Evolutionary conservation across 2,797 vertebrate species (phyloP).

Genomic region (Lithobates sylvaticus): DNA sequence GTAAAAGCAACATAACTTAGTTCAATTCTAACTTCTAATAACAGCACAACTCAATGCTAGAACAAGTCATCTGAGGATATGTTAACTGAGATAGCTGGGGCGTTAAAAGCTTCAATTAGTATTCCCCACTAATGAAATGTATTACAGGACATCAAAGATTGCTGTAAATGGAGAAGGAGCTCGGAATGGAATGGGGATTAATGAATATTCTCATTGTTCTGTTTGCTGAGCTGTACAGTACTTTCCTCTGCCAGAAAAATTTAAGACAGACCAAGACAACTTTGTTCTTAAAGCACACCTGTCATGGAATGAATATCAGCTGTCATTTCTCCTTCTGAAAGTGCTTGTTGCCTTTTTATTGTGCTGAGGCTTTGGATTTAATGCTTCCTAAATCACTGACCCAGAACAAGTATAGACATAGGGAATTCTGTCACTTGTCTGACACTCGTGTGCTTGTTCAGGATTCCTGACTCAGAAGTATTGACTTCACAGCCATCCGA

Average conservation of each 20-base stretch:
- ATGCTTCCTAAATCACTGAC: no score
- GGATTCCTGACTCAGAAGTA: no score
- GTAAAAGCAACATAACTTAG: not conserved
- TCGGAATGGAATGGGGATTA: not conserved
- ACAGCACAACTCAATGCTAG: conserved; percentile 2
- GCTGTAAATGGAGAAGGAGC: not conserved
- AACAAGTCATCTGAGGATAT: conserved; percentile 21
- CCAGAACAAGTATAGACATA: no score
- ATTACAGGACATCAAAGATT: conserved; percentile 2
- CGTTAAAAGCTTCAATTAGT: conserved; percentile 24
- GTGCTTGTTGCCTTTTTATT: no score
- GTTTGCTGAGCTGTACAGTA: no score
- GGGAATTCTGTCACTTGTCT: not conserved
- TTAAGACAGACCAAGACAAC: not conserved
- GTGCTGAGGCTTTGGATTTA: no score
- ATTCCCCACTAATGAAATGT: conserved; percentile 41
- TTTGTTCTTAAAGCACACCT: not conserved
- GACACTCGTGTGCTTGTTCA: no score
- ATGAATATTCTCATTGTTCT: not conserved
- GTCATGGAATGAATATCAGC: not conserved
- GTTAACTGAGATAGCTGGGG: conserved; percentile 13
- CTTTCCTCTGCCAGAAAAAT: not conserved
- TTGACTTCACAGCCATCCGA: no score
- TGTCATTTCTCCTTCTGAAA: not conserved
- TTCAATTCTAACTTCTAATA: conserved; percentile 26